Base-by-base conservation (phyloP, 2,888 invertebrate genomes). In the Ganaspis brasiliensis region DNA sequence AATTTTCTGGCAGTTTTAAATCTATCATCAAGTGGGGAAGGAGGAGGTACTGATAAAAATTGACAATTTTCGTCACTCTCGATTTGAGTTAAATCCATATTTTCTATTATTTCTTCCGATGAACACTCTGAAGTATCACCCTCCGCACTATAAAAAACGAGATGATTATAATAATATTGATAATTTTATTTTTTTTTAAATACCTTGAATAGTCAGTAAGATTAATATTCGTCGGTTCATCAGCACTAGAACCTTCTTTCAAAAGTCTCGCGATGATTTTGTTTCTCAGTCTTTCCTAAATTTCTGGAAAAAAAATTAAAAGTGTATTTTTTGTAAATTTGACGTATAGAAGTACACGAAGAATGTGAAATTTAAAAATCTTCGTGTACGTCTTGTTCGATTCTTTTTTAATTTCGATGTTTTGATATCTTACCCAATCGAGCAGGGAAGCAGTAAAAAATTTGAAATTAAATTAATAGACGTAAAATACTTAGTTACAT, bases 171-270 rank as follows among this genome's bases (percentile, higher is more conserved):
- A n/a, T n/a, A n/a, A n/a, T n/a, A n/a, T n/a, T n/a, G n/a, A n/a
- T n/a, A n/a, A n/a, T 31, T 31, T 31, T 31, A 31, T 31, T 6
- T 6, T 31, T 31, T 31, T 31, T 31, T n/a, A 35, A 26, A 83
- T 92, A 97, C 97, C 97, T 97, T 9, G 97, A 97, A 90, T 97
- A 97, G 92, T 97, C 97, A 31, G 97, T 96, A 35, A 97, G 92
- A 78, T 95, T 95, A 83, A 97, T 97, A 89, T 97, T 97, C 2
- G 96, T 95, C 14, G 97, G 97, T 89, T 97, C 97, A 86, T 97
- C 97, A 9, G 97, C 97, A 89, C 95, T 97, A 0, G 97, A 97
- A 45, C 97, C 97, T 92, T 96, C 96, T 91, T 96, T 95, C 81
- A 95, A 92, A 81, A 97, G 92, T 88, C 96, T 94, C 80, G 95